Evolutionary conservation across 2,888 invertebrate genomes (phyloP).

Genomic region (Conchocele bisecta): DNA sequence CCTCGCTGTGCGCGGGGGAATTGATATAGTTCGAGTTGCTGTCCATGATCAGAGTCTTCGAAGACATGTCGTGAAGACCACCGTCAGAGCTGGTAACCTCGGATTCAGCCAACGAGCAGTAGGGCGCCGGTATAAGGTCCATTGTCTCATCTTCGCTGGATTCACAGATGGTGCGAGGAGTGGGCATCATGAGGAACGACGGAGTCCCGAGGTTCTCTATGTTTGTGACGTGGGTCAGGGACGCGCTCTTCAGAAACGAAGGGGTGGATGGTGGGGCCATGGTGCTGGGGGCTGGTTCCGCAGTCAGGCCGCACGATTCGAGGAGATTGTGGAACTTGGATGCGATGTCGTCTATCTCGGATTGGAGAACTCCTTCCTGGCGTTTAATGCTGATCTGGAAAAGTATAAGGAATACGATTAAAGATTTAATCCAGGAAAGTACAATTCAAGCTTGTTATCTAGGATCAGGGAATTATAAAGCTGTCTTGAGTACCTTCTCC

Average conservation of each 20-base stretch:
- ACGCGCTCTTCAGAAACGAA: slow-evolving; percentile 58
- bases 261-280: slow-evolving; percentile 61
- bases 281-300: slow-evolving; percentile 48
- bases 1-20: slow-evolving; percentile 54
- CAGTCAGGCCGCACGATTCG: slow-evolving; percentile 68
- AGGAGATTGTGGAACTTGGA: slow-evolving; percentile 69
- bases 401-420: slow-evolving; percentile 7
- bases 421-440: too few species aligned
- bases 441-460: too few species aligned
- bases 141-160: slow-evolving; percentile 45
- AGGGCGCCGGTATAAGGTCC: slow-evolving; percentile 34
- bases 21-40: slow-evolving; percentile 65
- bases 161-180: slow-evolving; percentile 25
- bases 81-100: slow-evolving; percentile 50
- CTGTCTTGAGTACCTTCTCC: too few species aligned
- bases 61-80: slow-evolving; percentile 51
- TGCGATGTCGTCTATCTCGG: slow-evolving; percentile 71
- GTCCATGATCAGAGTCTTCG: slow-evolving; percentile 64
- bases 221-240: slow-evolving; percentile 56
- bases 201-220: slow-evolving; percentile 58
- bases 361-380: slow-evolving; percentile 65
- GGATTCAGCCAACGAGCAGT: slow-evolving; percentile 20
- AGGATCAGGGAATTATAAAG: too few species aligned
- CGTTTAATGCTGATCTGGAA: slow-evolving; percentile 70
- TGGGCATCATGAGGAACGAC: slow-evolving; percentile 51